Conservation (phyloP, 2,113 vertebrate genomes). For the Elgaria multicarinata region DNA sequence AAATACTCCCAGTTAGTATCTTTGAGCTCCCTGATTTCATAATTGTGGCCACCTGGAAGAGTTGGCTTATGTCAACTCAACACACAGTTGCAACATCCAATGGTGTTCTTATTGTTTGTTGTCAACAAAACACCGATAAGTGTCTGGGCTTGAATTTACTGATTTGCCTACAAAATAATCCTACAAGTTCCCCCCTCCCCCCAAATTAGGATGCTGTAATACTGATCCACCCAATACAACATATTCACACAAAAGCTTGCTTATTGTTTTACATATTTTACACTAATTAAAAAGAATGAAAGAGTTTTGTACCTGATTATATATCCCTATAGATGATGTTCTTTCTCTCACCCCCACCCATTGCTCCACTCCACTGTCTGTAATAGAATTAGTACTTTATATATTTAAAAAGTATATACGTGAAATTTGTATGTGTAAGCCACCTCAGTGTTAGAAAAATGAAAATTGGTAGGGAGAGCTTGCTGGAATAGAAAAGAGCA, state of each 20-base stretch:
- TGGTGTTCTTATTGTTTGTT: background rate
- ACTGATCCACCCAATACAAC: background rate
- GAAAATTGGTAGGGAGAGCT: background rate
- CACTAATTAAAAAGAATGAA: background rate
- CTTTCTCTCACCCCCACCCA: no score
- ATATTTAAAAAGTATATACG: background rate
- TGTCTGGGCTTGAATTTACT: background rate
- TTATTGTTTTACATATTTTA: background rate
- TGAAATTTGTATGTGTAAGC: background rate
- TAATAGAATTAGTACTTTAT: background rate
- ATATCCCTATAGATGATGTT: background rate
- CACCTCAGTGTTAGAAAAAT: conserved; percentile 5
- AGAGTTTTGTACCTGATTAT: background rate
- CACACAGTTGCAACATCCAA: background rate
- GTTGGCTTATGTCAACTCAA: background rate
- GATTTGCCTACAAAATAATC: background rate
- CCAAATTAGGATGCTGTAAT: background rate
- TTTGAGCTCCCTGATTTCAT: background rate
- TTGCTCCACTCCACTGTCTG: no score
- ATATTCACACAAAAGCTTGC: background rate
- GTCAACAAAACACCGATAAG: background rate
- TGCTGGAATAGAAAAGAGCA: background rate
- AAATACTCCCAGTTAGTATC: no score
- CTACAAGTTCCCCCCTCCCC: background rate
- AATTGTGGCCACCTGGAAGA: background rate